Conservation (phyloP, 2,113 vertebrate genomes). For the Heloderma charlesbogerti region DNA sequence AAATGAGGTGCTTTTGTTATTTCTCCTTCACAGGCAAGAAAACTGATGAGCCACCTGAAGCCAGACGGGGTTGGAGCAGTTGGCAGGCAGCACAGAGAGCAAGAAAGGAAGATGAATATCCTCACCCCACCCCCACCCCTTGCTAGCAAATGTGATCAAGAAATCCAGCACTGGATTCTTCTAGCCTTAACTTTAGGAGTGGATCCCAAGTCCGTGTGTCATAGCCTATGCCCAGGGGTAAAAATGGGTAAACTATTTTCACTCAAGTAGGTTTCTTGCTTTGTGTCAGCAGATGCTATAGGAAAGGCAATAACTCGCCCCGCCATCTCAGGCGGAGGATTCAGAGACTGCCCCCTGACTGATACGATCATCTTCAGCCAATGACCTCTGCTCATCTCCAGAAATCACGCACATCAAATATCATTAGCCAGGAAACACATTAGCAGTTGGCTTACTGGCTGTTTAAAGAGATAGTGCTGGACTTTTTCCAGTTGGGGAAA, state of each 20-base stretch:
- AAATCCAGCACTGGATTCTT: conserved; percentile 29
- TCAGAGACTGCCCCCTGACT: not conserved
- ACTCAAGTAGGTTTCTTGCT: not conserved
- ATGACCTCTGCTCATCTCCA: not conserved
- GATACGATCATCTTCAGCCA: not conserved
- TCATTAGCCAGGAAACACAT: conserved; percentile 2
- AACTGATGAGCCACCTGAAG: conserved; percentile 48
- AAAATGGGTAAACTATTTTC: not conserved
- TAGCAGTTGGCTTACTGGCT: not conserved
- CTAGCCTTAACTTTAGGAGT: not conserved
- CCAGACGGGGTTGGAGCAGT: conserved; percentile 27
- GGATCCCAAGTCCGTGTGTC: not conserved
- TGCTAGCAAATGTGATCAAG: conserved; percentile 7
- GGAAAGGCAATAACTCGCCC: not conserved
- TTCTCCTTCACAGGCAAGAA: conserved; percentile 46
- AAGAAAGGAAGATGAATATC: conserved; percentile 25
- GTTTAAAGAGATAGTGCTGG: not conserved
- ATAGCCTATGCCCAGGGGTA: not conserved
- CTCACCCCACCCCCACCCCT: not conserved
- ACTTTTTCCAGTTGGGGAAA: not conserved
- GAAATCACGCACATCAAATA: not conserved
- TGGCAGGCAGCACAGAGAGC: conserved; percentile 34
- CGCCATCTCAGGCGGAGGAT: not conserved
- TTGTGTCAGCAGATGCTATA: not conserved
- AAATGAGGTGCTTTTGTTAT: conserved; percentile 31